phyloP scores from a whole-genome alignment of 2,113 vertebrate genomes.

The Bufo gargarizans region DNA sequence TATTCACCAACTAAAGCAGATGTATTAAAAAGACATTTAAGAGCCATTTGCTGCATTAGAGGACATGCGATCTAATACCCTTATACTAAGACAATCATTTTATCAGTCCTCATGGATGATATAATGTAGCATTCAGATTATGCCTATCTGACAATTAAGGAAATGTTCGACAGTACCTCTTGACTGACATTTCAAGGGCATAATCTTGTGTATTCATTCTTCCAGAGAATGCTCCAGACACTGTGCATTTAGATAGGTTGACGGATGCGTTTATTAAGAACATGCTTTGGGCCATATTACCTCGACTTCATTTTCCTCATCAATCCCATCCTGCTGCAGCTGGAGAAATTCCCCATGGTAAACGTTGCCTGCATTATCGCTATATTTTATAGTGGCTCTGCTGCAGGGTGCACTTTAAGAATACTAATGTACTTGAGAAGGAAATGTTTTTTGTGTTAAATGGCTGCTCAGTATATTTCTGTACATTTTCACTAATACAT shows the following conservation, averaged over 20 bases:
- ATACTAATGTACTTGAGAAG: neutral
- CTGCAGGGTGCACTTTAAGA: neutral
- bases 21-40: neutral
- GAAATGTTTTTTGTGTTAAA: neutral
- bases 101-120: neutral
- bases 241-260: slow-evolving; percentile 46
- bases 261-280: slow-evolving; percentile 50
- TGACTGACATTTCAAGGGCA: slow-evolving; percentile 54
- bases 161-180: slow-evolving; percentile 19
- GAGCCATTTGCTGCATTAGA: neutral
- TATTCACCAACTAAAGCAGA: neutral
- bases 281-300: slow-evolving; percentile 50
- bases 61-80: neutral
- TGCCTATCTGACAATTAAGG: slow-evolving; percentile 19
- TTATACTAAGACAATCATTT: neutral
- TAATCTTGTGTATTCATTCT: slow-evolving; percentile 41
- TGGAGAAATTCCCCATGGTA: slow-evolving; percentile 36
- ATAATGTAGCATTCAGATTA: neutral
- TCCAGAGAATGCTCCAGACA: slow-evolving; percentile 48
- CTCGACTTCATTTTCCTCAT: slow-evolving; percentile 37
- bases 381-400: slow-evolving; percentile 31
- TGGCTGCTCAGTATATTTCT: neutral
- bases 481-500: neutral
- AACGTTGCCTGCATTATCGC: slow-evolving; percentile 14
- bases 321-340: slow-evolving; percentile 39